These are phyloP conservation scores for Anguilla japonica DNA, from an alignment of 2,113 vertebrate genomes.

Conservation along the genomic window DNA sequence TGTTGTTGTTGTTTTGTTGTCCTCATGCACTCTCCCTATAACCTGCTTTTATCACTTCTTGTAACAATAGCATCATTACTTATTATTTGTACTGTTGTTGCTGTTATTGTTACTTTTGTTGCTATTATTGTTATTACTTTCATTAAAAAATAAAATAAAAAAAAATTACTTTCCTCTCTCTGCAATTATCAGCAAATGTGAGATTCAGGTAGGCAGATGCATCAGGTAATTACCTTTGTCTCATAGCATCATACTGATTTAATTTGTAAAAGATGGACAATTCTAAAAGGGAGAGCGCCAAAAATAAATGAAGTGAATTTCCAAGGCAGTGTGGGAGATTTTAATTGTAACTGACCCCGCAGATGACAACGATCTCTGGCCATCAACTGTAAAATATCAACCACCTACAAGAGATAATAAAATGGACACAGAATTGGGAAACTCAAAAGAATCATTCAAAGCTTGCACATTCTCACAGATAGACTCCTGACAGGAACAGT, in stretches of 20 bases:
- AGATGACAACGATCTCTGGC: slow-evolving; percentile 52
- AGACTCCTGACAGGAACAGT: slow-evolving; percentile 10
- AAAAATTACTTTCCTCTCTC: too few relatives aligned
- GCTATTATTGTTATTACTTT: too few relatives aligned
- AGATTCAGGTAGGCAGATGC: not conserved
- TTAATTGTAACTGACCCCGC: slow-evolving; percentile 57
- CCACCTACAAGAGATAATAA: slow-evolving; percentile 49
- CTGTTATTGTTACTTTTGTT: too few relatives aligned
- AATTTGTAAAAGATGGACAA: not conserved
- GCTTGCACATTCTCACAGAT: slow-evolving; percentile 21
- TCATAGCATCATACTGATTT: not conserved
- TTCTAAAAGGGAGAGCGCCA: not conserved
- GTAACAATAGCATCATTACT: too few relatives aligned
- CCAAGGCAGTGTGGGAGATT: slow-evolving; percentile 42
- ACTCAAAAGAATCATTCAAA: slow-evolving; percentile 50
- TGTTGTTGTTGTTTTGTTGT: too few relatives aligned
- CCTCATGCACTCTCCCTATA: too few relatives aligned
- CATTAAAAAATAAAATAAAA: too few relatives aligned
- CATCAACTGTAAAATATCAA: slow-evolving; percentile 57
- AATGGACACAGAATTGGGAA: slow-evolving; percentile 46
- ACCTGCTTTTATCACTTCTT: too few relatives aligned
- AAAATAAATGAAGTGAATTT: slow-evolving; percentile 29
- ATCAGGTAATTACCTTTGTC: slow-evolving; percentile 8
- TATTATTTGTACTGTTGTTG: too few relatives aligned
- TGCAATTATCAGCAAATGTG: slow-evolving; percentile 4